These are phyloP conservation scores for Callospermophilus lateralis DNA, from an alignment of 2,113 vertebrate species.

Conservation along the genomic window DNA sequence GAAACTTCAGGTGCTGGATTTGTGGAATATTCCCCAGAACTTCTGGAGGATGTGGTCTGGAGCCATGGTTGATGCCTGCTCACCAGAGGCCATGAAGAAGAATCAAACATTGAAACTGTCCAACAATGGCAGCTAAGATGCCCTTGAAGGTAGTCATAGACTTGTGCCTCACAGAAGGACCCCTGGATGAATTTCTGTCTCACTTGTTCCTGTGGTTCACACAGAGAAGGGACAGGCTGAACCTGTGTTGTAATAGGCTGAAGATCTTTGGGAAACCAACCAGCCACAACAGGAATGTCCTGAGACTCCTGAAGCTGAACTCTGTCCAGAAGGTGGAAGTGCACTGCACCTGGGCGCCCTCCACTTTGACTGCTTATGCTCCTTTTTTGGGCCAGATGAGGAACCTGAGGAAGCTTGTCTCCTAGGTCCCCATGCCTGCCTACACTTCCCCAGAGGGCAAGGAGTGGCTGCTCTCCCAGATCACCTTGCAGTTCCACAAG, in stretches of 20 bases:
- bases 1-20: too few species aligned
- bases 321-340: neutral
- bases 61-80: rapidly evolving
- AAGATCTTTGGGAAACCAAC: rapidly evolving
- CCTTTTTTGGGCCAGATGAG: too few species aligned
- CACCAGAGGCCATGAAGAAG: neutral
- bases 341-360: neutral
- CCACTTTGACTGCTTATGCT: too few species aligned
- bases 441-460: too few species aligned
- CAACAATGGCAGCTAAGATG: too few species aligned
- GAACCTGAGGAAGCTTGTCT: too few species aligned
- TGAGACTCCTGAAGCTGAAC: neutral
- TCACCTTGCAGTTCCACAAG: too few species aligned
- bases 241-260: constrained; percentile 7
- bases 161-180: neutral
- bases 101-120: neutral
- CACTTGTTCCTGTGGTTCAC: neutral
- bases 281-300: neutral
- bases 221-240: neutral
- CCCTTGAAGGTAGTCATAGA: neutral
- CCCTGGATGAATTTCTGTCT: neutral
- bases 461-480: too few species aligned
- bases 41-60: neutral
- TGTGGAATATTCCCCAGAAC: neutral
- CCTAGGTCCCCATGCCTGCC: too few species aligned